phyloP scores from a whole-genome alignment of 2,113 vertebrate species.

The Lepisosteus oculatus region DNA sequence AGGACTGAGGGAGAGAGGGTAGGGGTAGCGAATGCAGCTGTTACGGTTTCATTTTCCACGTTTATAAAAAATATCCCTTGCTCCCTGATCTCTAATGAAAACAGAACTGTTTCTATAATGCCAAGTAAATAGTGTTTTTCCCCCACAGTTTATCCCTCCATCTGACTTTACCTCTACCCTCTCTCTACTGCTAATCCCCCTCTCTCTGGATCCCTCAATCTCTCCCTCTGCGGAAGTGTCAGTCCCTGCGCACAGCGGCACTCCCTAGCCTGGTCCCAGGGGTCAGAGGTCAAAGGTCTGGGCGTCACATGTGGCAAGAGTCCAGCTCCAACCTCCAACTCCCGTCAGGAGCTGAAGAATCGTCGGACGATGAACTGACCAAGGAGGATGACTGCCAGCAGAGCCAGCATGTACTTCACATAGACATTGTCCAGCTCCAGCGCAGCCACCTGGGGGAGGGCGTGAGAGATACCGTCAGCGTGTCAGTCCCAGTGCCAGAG shows the following conservation, averaged over 20 bases:
- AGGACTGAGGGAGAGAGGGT: no score
- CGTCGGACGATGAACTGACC: constrained; percentile 58
- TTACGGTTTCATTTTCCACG: no score
- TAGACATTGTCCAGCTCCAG: constrained; percentile 56
- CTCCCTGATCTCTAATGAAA: no score
- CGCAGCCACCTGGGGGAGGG: constrained; percentile 53
- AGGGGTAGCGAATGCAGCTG: no score
- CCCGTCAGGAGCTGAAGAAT: constrained; percentile 55
- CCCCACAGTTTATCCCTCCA: no score
- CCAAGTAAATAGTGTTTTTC: no score
- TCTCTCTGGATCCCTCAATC: not conserved
- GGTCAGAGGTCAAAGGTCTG: constrained; percentile 1
- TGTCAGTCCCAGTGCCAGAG: not conserved
- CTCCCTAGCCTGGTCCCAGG: not conserved
- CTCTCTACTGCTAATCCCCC: not conserved
- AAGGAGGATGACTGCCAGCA: constrained; percentile 51
- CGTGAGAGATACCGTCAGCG: not conserved
- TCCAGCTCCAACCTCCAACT: constrained; percentile 1
- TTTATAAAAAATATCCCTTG: no score
- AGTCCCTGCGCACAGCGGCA: not conserved
- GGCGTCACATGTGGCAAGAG: not conserved
- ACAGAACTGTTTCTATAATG: no score
- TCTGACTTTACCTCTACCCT: no score
- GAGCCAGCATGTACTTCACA: constrained; percentile 45
- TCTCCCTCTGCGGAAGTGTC: not conserved